Base-by-base conservation (phyloP, 2,888 invertebrate species). In the Hirtodrosophila trivittata region DNA sequence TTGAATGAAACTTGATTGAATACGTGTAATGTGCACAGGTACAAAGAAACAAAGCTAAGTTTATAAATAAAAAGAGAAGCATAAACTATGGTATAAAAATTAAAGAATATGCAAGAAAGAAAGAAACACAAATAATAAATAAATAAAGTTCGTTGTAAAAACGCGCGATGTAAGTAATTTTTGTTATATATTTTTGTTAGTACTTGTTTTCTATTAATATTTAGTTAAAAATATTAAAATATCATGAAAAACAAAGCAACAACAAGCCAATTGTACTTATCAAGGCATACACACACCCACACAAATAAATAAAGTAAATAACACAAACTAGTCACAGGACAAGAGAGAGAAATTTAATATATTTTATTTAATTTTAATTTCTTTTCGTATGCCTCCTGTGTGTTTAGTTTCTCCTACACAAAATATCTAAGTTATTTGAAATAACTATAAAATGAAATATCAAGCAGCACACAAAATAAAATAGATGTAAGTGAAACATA, bases 131-230 rank as follows among this genome's bases (percentile, higher is more conserved):
- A 59, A 64, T 55, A 57, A 42, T 54, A 51, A 50, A 26, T 60
- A 67, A 65, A 68, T 43, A 49, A 54, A 70, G 62, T 68, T 68
- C 64, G 72, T 70, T 71, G 63, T 69, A 72, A 59, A 59, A 55
- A 59, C 63, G 70, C 63, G 71, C 65, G 70, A 70, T 77, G 62
- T 75, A 74, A 67, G 74, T 73, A 80, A 77, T 80, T 89, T 89
- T 86, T 86, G 77, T 85, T 86, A 77, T 86, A 78, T 66, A 86
- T 83, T 86, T 87, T 86, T 87, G 87, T 86, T 86, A 86, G 86
- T 74, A 78, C 69, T 86, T 81, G 87, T 87, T 87, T 86, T 86
- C 73, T 81, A 81, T 85, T 87, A 75, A 81, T 81, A 80, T 78
- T 78, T 81, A 81, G 80, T 69, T 80, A 46, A 76, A 85, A 58